Evolutionary conservation across 2,797 vertebrate species (phyloP).

Genomic region (Helostoma temminkii): DNA sequence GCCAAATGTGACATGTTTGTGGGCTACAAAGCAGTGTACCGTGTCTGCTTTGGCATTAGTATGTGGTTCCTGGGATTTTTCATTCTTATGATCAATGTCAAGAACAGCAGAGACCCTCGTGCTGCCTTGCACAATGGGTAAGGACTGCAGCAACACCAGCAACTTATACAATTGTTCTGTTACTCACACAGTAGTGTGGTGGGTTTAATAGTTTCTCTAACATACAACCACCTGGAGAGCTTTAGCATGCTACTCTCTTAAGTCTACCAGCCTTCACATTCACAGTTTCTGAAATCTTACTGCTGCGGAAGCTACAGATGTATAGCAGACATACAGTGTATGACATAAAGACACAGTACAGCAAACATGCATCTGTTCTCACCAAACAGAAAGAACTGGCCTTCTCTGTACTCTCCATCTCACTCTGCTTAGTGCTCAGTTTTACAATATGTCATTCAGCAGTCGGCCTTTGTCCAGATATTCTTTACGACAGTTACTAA

Average conservation of each 20-base stretch:
- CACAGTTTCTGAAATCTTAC: too few relatives aligned
- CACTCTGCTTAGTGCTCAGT: too few relatives aligned
- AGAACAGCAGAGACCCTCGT: conserved; percentile 90
- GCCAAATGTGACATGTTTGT: conserved; percentile 90
- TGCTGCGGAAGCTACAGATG: too few relatives aligned
- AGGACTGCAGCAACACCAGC: conserved; percentile 22
- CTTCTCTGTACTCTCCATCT: background rate
- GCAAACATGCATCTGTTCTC: background rate
- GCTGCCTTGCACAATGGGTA: conserved; percentile 94
- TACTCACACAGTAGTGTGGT: too few relatives aligned
- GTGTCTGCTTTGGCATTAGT: conserved; percentile 92
- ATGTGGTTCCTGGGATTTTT: conserved; percentile 89
- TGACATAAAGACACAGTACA: too few relatives aligned
- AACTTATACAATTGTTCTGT: background rate
- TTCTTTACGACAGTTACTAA: too few relatives aligned
- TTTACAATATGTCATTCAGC: background rate
- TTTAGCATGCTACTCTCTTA: too few relatives aligned
- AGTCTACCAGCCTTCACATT: too few relatives aligned
- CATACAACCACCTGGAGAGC: too few relatives aligned
- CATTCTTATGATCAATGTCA: conserved; percentile 89
- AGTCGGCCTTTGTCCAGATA: conserved; percentile 3
- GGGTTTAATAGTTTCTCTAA: too few relatives aligned
- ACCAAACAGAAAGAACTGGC: background rate
- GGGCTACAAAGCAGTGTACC: conserved; percentile 94
- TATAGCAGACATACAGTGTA: background rate